Conservation (phyloP, 2,797 vertebrate species). For the Thripadectes ignobilis region DNA sequence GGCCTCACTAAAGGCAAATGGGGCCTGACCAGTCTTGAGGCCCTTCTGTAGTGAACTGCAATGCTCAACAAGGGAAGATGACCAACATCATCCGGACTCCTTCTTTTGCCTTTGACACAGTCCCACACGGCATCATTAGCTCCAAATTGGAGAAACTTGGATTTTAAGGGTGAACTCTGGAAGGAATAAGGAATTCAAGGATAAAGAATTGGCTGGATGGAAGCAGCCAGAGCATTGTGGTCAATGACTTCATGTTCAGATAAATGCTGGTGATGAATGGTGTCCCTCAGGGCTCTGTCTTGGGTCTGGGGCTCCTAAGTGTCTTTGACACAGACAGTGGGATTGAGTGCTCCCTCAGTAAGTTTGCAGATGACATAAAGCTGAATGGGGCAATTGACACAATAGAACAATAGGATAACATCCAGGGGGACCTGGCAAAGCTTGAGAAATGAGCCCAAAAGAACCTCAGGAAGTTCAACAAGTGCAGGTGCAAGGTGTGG, state of each 20-base stretch:
- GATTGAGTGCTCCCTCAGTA: not conserved
- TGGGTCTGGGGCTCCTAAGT: not conserved
- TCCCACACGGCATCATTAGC: not conserved
- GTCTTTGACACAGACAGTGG: not conserved
- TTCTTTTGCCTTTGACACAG: not conserved
- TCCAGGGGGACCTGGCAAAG: rapidly evolving
- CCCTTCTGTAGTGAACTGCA: not conserved
- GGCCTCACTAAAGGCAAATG: not conserved
- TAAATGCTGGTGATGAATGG: not conserved
- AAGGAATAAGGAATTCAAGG: no score
- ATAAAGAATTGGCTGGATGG: not conserved
- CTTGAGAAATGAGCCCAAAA: not conserved
- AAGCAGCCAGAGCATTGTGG: not conserved
- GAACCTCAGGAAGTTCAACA: not conserved
- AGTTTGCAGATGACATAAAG: not conserved
- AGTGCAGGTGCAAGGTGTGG: not conserved
- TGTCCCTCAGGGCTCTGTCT: not conserved
- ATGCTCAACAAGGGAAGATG: not conserved
- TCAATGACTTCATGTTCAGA: rapidly evolving
- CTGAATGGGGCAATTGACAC: not conserved
- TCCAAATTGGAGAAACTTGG: not conserved
- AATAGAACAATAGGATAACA: not conserved
- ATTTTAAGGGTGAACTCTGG: not conserved
- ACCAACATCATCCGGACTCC: not conserved
- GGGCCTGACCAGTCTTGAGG: rapidly evolving